A percentile compares a stretch with the other conserved stretches of the same genome.
Evolutionary conservation across 1,140 invertebrate species (phyloP).

Genomic region (Rhysida immarginata): DNA sequence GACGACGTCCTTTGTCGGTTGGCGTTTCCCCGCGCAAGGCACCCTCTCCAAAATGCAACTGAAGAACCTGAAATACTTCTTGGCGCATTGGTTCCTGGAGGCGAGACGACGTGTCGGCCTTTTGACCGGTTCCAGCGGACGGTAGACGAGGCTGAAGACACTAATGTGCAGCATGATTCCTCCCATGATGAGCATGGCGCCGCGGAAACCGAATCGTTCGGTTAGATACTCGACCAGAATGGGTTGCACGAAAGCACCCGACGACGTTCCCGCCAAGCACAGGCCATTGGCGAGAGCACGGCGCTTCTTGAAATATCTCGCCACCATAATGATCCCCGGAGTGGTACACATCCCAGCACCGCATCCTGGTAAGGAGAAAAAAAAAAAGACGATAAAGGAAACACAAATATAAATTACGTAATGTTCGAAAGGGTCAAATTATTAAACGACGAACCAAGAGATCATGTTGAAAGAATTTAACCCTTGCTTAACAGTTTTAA

Average conservation of each 20-base stretch:
- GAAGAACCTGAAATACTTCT: not conserved
- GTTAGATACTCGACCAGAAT: constrained; percentile 16
- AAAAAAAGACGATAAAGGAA: too few relatives aligned
- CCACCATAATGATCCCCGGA: constrained; percentile 42
- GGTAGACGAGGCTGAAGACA: constrained; percentile 55
- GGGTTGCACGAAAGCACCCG: constrained; percentile 21
- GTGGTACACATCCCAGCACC: constrained; percentile 60
- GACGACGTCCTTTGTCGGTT: not conserved
- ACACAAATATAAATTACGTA: too few relatives aligned
- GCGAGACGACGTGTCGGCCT: not conserved
- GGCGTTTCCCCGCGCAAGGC: not conserved
- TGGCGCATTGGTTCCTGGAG: not conserved
- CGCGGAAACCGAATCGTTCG: constrained; percentile 13
- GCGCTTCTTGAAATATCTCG: constrained; percentile 23
- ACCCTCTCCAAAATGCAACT: not conserved
- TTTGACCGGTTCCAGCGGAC: constrained; percentile 45
- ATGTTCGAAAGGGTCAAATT: too few relatives aligned
- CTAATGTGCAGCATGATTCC: constrained; percentile 65
- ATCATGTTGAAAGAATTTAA: too few relatives aligned
- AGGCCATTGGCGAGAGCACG: constrained; percentile 25
- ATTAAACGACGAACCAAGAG: too few relatives aligned
- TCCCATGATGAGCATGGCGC: constrained; percentile 14
- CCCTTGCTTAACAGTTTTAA: too few relatives aligned
- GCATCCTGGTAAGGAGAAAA: constrained; percentile 38
- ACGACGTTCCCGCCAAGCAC: constrained; percentile 21